A percentile compares a stretch with the other conserved stretches of the same genome.
These are phyloP conservation scores for Pseudomyrmex cubaensis DNA, from an alignment of 1,140 invertebrate species.

Conservation along the genomic window DNA sequence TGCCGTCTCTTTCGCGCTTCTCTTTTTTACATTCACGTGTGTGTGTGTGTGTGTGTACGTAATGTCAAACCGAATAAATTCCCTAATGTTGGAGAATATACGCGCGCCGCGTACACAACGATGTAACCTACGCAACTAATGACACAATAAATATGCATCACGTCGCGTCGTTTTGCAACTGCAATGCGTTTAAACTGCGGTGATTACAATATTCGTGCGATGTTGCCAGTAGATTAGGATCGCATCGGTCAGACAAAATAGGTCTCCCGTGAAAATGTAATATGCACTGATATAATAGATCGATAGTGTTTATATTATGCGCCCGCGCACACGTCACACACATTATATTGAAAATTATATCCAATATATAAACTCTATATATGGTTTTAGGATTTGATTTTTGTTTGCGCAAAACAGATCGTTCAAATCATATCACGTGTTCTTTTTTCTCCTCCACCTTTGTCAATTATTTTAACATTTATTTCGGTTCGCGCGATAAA, in stretches of 20 bases:
- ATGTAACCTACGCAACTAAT: constrained; percentile 47
- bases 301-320: constrained; percentile 17
- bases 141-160: constrained; percentile 54
- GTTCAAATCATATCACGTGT: too few relatives aligned
- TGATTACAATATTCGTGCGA: constrained; percentile 57
- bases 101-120: constrained; percentile 13
- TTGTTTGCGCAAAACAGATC: too few relatives aligned
- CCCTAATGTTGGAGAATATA: constrained; percentile 10
- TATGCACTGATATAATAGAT: constrained; percentile 1
- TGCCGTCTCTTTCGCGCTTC: too few relatives aligned
- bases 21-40: too few relatives aligned
- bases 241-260: constrained; percentile 50
- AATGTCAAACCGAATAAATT: background rate
- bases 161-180: constrained; percentile 47
- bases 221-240: constrained; percentile 55
- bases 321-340: background rate
- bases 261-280: constrained; percentile 33
- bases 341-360: background rate
- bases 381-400: too few relatives aligned
- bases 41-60: background rate
- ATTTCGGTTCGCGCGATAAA: too few relatives aligned
- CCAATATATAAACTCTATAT: constrained; percentile 3
- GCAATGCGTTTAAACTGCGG: constrained; percentile 52
- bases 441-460: too few relatives aligned
- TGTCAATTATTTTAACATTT: background rate